Conservation (phyloP, 2,797 vertebrate species). For the Peromyscus aztecus region DNA sequence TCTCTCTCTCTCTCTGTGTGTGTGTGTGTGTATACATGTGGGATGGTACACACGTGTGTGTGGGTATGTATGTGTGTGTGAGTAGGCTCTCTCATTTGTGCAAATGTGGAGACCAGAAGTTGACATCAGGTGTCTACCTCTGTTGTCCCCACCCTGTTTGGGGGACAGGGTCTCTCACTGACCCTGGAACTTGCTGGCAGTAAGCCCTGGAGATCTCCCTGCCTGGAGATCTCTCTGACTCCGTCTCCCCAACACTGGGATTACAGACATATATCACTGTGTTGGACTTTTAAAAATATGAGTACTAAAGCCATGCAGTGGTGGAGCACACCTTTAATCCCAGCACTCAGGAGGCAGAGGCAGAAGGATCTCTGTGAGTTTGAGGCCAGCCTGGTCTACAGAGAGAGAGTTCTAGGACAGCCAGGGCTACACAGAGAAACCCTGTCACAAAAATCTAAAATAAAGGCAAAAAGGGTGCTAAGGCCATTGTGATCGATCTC, state of each 20-base stretch:
- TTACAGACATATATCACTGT: background rate
- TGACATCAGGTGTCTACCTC: background rate
- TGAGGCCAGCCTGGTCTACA: too few relatives aligned
- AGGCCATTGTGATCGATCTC: too few relatives aligned
- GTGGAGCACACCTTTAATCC: too few relatives aligned
- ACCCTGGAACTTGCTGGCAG: background rate
- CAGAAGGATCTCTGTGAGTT: too few relatives aligned
- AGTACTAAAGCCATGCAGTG: background rate
- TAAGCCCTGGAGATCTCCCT: background rate
- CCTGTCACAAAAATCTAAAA: too few relatives aligned
- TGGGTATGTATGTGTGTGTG: background rate
- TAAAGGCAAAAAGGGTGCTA: too few relatives aligned
- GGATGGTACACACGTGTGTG: background rate
- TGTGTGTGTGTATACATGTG: background rate
- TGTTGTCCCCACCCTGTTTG: background rate
- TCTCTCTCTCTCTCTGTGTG: background rate
- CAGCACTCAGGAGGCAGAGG: too few relatives aligned
- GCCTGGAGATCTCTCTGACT: background rate
- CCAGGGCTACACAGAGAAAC: too few relatives aligned
- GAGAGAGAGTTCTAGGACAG: too few relatives aligned
- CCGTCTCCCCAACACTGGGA: background rate
- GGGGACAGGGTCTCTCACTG: background rate
- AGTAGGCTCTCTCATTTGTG: background rate
- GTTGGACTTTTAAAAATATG: background rate
- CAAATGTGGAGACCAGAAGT: background rate